Evolutionary conservation across 2,888 invertebrate genomes (phyloP).

Genomic region (Drosophila atripex): DNA sequence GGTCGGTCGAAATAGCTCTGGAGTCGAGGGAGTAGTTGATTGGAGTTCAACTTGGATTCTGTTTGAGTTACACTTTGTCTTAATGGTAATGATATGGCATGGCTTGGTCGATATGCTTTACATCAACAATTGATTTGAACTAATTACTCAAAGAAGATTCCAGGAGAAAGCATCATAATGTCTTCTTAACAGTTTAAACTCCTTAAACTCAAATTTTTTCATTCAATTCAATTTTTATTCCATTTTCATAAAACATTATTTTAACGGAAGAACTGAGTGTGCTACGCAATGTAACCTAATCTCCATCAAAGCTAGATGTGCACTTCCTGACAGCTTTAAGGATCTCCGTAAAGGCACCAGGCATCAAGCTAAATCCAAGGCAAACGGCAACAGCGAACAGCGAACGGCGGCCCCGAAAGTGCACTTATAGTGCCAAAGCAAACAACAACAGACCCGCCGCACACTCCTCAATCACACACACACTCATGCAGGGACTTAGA

Average conservation of each 20-base stretch:
- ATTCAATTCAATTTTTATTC: background rate
- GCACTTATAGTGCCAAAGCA: constrained; percentile 66
- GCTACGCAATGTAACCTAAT: constrained; percentile 13
- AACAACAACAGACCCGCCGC: constrained; percentile 61
- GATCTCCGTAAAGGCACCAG: constrained; percentile 17
- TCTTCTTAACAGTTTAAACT: too few species aligned
- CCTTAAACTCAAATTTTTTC: too few species aligned
- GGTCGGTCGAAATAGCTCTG: constrained; percentile 2
- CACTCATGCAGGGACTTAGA: constrained; percentile 43
- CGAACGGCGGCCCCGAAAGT: constrained; percentile 67
- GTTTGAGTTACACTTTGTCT: background rate
- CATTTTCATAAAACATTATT: background rate
- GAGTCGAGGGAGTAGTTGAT: constrained; percentile 10
- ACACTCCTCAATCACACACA: constrained; percentile 14
- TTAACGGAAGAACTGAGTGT: constrained; percentile 1
- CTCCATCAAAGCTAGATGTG: constrained; percentile 10
- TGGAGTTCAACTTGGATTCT: constrained; percentile 11
- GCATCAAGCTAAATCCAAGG: constrained; percentile 45
- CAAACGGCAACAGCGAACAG: constrained; percentile 50
- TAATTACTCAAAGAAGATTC: background rate
- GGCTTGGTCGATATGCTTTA: background rate
- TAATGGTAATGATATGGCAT: background rate
- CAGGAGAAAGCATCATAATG: too few species aligned
- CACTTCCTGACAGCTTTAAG: constrained; percentile 23
- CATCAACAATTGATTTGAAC: background rate